Evolutionary conservation across 1,140 invertebrate genomes (phyloP), one percentile per base, ranked within the genome.

Genomic region (Pseudomyrmex dendroicus): DNA sequence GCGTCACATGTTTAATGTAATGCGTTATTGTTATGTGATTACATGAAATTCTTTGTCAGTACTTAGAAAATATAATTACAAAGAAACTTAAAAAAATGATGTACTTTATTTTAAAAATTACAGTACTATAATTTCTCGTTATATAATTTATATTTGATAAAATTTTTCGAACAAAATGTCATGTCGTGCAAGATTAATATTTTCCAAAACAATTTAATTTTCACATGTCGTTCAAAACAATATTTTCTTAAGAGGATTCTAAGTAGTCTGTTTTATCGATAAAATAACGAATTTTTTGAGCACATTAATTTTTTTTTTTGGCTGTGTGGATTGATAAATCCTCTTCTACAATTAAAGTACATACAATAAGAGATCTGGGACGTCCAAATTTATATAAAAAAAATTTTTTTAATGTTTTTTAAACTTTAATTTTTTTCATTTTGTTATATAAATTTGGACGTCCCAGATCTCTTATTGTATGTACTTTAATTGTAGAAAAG

Each of bases 1-100:
- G 59, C 54, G 70, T 52, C 76, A 35, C 52, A 25, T 67, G 44
- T 59, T 78, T 78, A 59, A 59, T 48, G 64, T 56, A 35, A 20
- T 54, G 61, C 44, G 76, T 61, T 35, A 80, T 61, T 70, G 17
- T 61, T 70, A 35, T 20, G 20, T 54, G 48, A n/a, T 70, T 80
- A 80, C 54, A 54, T 78, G 64, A 70, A 25, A 59, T 8, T 44
- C 64, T 57, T 15, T 35, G 5, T 59, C 22, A 35, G 25, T 59
- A 61, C 44, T 61, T 20, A 10, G 56, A 44, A 17, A 35, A 70
- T 15, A 44, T 61, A 80, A 80, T 72, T 72, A 80, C 46, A 15
- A 61, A 7, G 3, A 48, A 9, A 5, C 35, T 54, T 10, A 10
- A 20, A 44, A 54, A 50, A 68, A 57, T 1, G 9, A 15, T 15